Conservation (phyloP, 2,888 invertebrate genomes). For the Eupsilia transversa region DNA sequence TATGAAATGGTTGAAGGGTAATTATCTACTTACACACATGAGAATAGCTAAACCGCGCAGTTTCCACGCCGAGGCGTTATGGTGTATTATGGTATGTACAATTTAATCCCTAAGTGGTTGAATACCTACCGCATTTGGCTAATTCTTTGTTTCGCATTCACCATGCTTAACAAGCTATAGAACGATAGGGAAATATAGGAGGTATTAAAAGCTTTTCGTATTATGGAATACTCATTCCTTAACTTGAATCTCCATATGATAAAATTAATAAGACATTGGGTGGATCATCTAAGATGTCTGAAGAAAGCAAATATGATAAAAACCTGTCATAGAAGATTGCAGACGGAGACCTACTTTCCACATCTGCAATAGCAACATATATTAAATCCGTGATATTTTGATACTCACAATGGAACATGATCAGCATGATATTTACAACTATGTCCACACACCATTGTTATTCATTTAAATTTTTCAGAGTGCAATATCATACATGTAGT, state of each 20-base stretch:
- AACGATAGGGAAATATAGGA: not conserved
- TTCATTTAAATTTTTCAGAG: conserved; percentile 19
- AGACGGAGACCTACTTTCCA: not conserved
- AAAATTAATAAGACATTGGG: not conserved
- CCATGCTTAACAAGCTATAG: not conserved
- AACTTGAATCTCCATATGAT: not conserved
- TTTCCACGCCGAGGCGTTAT: not conserved
- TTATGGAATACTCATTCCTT: not conserved
- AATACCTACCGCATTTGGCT: not conserved
- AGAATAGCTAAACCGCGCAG: not conserved
- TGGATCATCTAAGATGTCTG: not conserved
- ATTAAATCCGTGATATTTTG: conserved; percentile 4
- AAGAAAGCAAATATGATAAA: conserved; percentile 9
- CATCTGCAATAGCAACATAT: not conserved
- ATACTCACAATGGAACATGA: not conserved
- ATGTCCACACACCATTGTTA: conserved; percentile 12
- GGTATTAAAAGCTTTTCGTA: not conserved
- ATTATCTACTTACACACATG: conserved; percentile 18
- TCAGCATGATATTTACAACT: conserved; percentile 20
- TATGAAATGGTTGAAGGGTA: conserved; percentile 9
- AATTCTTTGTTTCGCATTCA: not conserved
- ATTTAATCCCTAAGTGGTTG: not conserved
- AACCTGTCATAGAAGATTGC: not conserved
- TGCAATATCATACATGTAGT: conserved; percentile 26
- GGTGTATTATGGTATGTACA: not conserved